phyloP scores from a whole-genome alignment of 2,888 invertebrate species.

The Netelia fuscicornis region DNA sequence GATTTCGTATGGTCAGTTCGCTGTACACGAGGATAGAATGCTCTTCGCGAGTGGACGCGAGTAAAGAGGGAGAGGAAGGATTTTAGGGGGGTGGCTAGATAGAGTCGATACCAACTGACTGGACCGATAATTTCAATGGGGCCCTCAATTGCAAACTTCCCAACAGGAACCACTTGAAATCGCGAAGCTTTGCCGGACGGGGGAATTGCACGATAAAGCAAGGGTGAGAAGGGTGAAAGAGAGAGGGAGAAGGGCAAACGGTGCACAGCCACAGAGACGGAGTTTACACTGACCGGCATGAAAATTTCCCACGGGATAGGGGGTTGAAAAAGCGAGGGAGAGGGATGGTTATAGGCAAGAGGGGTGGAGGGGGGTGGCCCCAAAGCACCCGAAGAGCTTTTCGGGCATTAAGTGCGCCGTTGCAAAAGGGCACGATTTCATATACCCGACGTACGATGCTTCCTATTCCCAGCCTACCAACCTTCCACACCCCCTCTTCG shows the following conservation, averaged over 20 bases:
- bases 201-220: background rate
- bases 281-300: slow-evolving; percentile 77
- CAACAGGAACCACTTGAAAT: slow-evolving; percentile 61
- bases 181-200: slow-evolving; percentile 20
- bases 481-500: too few species aligned
- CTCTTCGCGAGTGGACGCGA: background rate
- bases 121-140: slow-evolving; percentile 63
- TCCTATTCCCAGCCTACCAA: background rate
- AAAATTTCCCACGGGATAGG: slow-evolving; percentile 79
- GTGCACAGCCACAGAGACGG: slow-evolving; percentile 40
- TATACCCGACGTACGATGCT: background rate
- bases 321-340: background rate
- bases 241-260: slow-evolving; percentile 10
- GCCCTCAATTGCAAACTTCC: slow-evolving; percentile 69
- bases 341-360: background rate
- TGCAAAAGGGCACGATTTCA: background rate
- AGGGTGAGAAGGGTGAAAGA: slow-evolving; percentile 29
- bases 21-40: background rate
- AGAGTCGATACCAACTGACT: slow-evolving; percentile 38
- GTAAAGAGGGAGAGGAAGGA: background rate
- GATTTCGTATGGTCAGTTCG: slow-evolving; percentile 41
- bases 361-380: background rate
- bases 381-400: slow-evolving; percentile 30
- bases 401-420: background rate
- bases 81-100: slow-evolving; percentile 17